Evolutionary conservation across 1,140 invertebrate species (phyloP).

Genomic region (Grapholita molesta): DNA sequence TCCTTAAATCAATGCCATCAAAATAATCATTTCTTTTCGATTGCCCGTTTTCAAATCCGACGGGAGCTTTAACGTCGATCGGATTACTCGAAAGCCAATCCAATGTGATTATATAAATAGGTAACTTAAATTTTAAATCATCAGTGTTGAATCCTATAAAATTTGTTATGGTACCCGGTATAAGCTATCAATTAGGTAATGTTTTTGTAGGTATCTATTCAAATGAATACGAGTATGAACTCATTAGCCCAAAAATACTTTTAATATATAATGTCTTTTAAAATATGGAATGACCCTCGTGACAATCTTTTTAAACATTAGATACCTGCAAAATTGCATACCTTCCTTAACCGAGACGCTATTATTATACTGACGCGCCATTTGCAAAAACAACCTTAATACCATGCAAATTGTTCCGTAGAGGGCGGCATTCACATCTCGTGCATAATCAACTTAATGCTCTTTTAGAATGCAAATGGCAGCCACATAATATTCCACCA

Average conservation of each 20-base stretch:
- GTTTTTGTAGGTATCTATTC: no score
- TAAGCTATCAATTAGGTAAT: neutral
- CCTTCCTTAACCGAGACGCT: neutral
- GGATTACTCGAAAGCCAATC: neutral
- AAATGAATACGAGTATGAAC: no score
- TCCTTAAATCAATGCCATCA: neutral
- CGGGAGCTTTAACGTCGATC: neutral
- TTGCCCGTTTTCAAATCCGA: neutral
- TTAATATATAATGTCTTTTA: no score
- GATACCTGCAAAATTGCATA: neutral
- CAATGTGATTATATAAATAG: no score
- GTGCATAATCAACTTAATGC: slow-evolving; percentile 62
- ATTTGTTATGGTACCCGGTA: no score
- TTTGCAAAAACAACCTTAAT: slow-evolving; percentile 48
- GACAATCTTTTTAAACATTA: neutral
- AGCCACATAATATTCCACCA: slow-evolving; percentile 23
- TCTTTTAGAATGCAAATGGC: slow-evolving; percentile 66
- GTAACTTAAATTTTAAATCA: neutral
- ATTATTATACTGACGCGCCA: slow-evolving; percentile 24
- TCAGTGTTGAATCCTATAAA: no score
- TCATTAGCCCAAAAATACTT: no score
- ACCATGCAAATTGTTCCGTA: slow-evolving; percentile 47
- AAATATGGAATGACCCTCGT: no score
- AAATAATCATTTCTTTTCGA: neutral
- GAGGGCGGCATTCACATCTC: slow-evolving; percentile 38